These are phyloP conservation scores for Manduca sexta DNA, from an alignment of 1,140 invertebrate species.

Conservation along the genomic window DNA sequence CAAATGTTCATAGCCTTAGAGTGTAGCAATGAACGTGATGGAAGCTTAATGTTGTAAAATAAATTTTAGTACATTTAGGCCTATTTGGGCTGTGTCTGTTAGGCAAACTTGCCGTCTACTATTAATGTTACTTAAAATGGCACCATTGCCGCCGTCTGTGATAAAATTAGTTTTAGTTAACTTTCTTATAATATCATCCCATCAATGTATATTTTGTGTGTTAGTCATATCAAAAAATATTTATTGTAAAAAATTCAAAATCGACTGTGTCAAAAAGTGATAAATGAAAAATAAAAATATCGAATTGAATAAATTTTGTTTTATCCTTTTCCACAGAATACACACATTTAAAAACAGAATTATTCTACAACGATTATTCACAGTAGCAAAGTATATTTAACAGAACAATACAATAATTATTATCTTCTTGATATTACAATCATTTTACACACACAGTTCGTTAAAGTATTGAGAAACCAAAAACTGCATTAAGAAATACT, in stretches of 20 bases:
- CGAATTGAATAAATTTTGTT: conserved; percentile 31
- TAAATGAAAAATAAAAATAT: conserved; percentile 53
- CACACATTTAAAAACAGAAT: neutral
- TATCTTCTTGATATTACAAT: no score
- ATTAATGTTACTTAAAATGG: conserved; percentile 50
- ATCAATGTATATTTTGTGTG: conserved; percentile 65
- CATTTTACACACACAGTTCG: no score
- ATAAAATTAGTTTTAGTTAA: conserved; percentile 61
- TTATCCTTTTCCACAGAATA: conserved; percentile 20
- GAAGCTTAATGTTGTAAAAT: no score
- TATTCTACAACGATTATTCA: no score
- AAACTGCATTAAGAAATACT: no score
- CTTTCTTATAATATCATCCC: conserved; percentile 35
- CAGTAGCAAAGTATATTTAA: no score
- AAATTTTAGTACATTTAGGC: conserved; percentile 21
- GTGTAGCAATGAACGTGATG: no score
- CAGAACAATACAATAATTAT: no score
- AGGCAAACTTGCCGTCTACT: conserved; percentile 50
- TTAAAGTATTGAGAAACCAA: no score
- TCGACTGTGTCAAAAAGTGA: conserved; percentile 62
- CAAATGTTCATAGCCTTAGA: neutral
- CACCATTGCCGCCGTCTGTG: conserved; percentile 61
- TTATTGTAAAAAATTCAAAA: conserved; percentile 57
- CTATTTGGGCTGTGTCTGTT: conserved; percentile 50
- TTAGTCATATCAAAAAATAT: conserved; percentile 60